These are phyloP conservation scores for Tuta absoluta DNA, from an alignment of 2,888 invertebrate genomes.

Conservation along the genomic window DNA sequence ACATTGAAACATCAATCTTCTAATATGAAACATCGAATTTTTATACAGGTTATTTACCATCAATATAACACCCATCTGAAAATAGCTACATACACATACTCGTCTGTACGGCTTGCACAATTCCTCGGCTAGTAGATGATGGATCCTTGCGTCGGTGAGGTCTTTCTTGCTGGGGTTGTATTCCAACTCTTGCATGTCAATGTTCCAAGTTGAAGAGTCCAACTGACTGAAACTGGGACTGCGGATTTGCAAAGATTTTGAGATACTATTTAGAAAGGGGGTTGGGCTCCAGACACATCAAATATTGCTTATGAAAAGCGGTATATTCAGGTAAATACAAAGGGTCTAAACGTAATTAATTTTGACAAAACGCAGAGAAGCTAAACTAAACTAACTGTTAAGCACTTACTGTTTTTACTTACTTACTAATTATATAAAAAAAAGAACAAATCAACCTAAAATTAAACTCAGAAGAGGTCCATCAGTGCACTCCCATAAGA, in stretches of 20 bases:
- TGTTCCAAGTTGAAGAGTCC: conserved; percentile 92
- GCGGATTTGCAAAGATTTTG: conserved; percentile 44
- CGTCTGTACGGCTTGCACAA: conserved; percentile 92
- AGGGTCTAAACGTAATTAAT: no score
- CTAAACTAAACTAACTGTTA: no score
- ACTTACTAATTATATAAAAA: no score
- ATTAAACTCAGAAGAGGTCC: no score
- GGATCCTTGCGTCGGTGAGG: conserved; percentile 95
- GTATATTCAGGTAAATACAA: no score
- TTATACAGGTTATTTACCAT: conserved; percentile 8
- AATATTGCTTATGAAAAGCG: no score
- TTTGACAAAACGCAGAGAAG: no score
- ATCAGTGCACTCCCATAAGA: no score
- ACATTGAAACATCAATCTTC: conserved; percentile 3
- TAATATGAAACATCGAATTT: not conserved
- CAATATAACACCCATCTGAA: conserved; percentile 29
- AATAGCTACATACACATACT: conserved; percentile 77
- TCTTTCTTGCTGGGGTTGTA: conserved; percentile 96
- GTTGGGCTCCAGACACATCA: not conserved
- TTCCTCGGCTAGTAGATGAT: conserved; percentile 94
- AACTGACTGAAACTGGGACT: conserved; percentile 92
- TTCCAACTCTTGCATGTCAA: conserved; percentile 96
- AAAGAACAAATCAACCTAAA: no score
- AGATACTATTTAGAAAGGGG: not conserved
- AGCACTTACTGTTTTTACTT: no score